Evolutionary conservation across 2,888 invertebrate genomes (phyloP), one percentile per base, ranked within the genome.

Genomic region (Sinhomidia bicolor): DNA sequence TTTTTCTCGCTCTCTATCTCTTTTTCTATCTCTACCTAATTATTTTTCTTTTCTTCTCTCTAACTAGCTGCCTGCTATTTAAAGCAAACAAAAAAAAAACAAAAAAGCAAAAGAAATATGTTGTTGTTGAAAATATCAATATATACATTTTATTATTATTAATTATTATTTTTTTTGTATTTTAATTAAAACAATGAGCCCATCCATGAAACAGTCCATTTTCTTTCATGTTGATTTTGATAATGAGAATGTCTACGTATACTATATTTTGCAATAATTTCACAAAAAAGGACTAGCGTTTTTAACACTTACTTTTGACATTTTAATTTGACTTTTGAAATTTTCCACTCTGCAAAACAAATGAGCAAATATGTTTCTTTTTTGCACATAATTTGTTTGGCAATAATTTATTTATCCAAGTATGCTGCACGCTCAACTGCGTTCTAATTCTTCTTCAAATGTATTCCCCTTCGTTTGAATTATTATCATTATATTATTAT

Each of bases 21-120:
- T 62, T 29, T 62, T 1, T 14, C 12, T 62, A 3, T 62, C 51
- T 62, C 7, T 29, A 6, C 26, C 60, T 29, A 47, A 7, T n/a
- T 41, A 7, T 10, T 41, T 57, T 57, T 57, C 1, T 57, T 17
- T 62, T 62, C 29, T n/a, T n/a, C n/a, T n/a, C n/a, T n/a, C n/a
- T n/a, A n/a, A n/a, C 71, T 71, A 47, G 36, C 36, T 68, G 36
- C 65, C 36, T 36, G 65, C 65, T 68, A 74, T 68, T 41, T 68
- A 47, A 74, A 71, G n/a, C 51, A 51, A 51, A 51, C 17, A 68
- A 36, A 74, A 47, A n/a, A 9, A 23, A 71, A 71, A 9, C 20
- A 20, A 10, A 44, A 71, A 41, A 41, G 44, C 20, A 0, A 10
- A 26, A 23, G 10, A 1, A 4, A 1, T 26, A 12, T 54, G 17